Percentiles rank a stretch among this genome's conserved stretches.
Evolutionary conservation across 2,113 vertebrate genomes (phyloP).

Genomic region (Australoheros scitulus): DNA sequence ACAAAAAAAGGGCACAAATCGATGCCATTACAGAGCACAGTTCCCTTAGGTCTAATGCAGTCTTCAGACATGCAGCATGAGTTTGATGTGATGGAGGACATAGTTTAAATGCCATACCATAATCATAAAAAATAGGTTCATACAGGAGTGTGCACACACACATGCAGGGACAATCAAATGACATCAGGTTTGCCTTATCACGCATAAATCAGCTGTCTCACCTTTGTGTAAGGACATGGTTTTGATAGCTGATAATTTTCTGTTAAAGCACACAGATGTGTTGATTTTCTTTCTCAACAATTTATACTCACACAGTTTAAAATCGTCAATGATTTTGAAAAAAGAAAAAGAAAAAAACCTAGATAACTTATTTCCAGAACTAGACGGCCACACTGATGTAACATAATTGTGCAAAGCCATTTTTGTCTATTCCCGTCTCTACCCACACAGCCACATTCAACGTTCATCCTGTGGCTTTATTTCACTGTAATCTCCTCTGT

Average conservation of each 20-base stretch:
- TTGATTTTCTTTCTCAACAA: not conserved
- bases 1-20: not conserved
- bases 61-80: slow-evolving; percentile 43
- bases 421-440: slow-evolving; percentile 3
- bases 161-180: not conserved
- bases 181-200: not conserved
- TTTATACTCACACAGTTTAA: not conserved
- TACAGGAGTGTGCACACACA: not conserved
- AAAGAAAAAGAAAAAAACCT: not conserved
- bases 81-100: slow-evolving; percentile 55
- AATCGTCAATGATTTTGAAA: not conserved
- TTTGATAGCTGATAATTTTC: not conserved
- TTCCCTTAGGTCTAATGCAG: slow-evolving; percentile 41
- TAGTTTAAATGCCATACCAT: slow-evolving; percentile 48
- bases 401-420: not conserved
- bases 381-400: not conserved
- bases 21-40: slow-evolving; percentile 30
- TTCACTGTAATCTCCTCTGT: slow-evolving; percentile 34
- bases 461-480: slow-evolving; percentile 35
- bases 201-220: slow-evolving; percentile 5
- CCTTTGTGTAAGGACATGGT: not conserved
- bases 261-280: not conserved
- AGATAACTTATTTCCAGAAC: not conserved
- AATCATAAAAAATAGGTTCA: not conserved
- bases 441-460: slow-evolving; percentile 20